Conservation (phyloP, 2,888 invertebrate species). For the Acleris literana region DNA sequence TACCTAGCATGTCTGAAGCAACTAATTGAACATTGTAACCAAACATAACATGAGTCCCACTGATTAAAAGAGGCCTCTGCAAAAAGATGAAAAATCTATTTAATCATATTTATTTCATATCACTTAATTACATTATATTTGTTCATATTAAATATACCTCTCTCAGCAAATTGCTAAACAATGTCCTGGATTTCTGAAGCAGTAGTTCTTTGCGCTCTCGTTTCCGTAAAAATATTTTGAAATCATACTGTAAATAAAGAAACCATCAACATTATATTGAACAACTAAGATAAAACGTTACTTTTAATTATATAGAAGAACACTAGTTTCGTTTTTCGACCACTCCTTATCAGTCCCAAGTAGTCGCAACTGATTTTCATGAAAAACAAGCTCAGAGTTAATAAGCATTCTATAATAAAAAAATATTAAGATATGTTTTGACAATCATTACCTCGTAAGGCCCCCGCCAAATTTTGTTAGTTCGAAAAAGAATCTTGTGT, state of each 20-base stretch:
- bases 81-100: constrained; percentile 40
- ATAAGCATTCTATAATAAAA: no score
- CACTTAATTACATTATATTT: neutral
- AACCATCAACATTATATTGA: no score
- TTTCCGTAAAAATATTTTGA: constrained; percentile 72
- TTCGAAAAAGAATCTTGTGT: no score
- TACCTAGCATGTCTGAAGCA: constrained; percentile 75
- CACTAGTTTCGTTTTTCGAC: no score
- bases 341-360: no score
- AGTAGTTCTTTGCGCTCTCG: constrained; percentile 71
- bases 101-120: neutral
- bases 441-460: no score
- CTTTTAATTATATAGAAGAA: no score
- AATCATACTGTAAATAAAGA: constrained; percentile 46
- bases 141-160: constrained; percentile 55
- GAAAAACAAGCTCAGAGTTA: no score
- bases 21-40: constrained; percentile 75
- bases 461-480: no score
- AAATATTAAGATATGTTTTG: no score
- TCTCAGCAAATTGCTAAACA: constrained; percentile 74
- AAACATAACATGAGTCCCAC: constrained; percentile 64
- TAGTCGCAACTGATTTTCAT: no score
- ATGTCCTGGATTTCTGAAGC: constrained; percentile 70
- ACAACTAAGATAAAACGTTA: no score
- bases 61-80: constrained; percentile 66